Percentiles rank a stretch among this genome's conserved stretches.
phyloP scores from a whole-genome alignment of 2,888 invertebrate species.

The Himalopsyche tibetana region DNA sequence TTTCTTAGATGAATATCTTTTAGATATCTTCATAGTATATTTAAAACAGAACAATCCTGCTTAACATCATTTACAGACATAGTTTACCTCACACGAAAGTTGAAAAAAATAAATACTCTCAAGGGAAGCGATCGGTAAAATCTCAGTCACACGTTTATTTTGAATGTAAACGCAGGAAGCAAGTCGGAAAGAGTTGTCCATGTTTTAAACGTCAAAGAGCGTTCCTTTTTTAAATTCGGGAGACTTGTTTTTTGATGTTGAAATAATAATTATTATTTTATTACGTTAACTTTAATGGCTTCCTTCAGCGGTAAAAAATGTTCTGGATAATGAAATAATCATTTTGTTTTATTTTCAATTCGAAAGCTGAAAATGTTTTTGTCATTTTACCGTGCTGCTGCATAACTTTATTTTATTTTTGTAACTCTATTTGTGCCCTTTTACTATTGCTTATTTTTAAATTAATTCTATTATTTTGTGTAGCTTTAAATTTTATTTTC shows the following conservation, averaged over 20 bases:
- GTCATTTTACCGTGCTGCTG: too few species aligned
- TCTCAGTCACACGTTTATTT: constrained; percentile 26
- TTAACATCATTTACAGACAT: not conserved
- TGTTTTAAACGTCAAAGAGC: not conserved
- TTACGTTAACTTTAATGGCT: not conserved
- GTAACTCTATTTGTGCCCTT: too few species aligned
- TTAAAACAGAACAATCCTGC: not conserved
- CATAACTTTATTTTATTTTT: too few species aligned
- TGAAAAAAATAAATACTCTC: not conserved
- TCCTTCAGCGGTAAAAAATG: not conserved
- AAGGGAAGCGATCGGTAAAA: not conserved
- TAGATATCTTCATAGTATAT: too few species aligned
- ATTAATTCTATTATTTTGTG: too few species aligned
- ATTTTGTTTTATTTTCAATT: too few species aligned
- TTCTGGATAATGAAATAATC: too few species aligned
- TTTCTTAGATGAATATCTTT: too few species aligned
- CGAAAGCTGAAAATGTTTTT: too few species aligned
- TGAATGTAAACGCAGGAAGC: constrained; percentile 6
- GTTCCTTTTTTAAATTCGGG: not conserved
- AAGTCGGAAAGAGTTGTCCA: not conserved
- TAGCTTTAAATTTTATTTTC: too few species aligned
- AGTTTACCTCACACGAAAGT: not conserved
- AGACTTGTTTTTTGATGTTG: constrained; percentile 13
- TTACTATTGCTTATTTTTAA: too few species aligned
- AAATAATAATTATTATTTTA: constrained; percentile 8